Evolutionary conservation across 2,113 vertebrate genomes (phyloP), one percentile per base, ranked within the genome.

Genomic region (Montifringilla adamsi): DNA sequence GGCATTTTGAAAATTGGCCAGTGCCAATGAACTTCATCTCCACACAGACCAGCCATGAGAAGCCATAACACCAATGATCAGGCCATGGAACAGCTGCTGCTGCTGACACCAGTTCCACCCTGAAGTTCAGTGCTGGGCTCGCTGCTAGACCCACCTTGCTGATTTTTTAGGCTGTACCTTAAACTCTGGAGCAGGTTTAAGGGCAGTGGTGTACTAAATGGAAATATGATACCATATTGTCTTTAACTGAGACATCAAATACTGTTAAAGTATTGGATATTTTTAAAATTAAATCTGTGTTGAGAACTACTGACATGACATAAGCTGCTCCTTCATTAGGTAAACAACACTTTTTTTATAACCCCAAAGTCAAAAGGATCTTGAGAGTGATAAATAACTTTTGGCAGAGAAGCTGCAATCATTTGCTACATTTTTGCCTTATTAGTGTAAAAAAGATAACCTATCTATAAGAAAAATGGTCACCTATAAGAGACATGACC

Each of bases 21-120:
- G 4, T 58, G 18, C 43, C 17, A 37, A 69, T 21, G 19, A 84
- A 7, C 26, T 84, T 73, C 10, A n/a, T 30, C 58, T 24, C 41
- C 15, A 17, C 2, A 2, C 11, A 18, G 44, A 70, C 1, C 7
- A 59, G 58, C 37, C 0, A 0, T 53, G 56, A 79, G 16, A 23
- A 79, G 17, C 39, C 2, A 1, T 35, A 15, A 39, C 47, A 21
- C 10, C 15, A 30, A 15, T 17, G 60, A 23, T 37, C 46, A 35
- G 59, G 21, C 9, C 49, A 31, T 37, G 27, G 33, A 5, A 11
- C 30, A 68, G 63, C 55, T 81, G 35, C 50, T 81, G 1, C 50
- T 56, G 37, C 41, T 62, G 63, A 3, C 14, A 35, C 9, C 13
- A 30, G 60, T 58, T 74, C n/a, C 37, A 70, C 7, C n/a, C 59